Conservation (phyloP, 2,797 vertebrate genomes). For the Schizothorax lantsangensis region DNA sequence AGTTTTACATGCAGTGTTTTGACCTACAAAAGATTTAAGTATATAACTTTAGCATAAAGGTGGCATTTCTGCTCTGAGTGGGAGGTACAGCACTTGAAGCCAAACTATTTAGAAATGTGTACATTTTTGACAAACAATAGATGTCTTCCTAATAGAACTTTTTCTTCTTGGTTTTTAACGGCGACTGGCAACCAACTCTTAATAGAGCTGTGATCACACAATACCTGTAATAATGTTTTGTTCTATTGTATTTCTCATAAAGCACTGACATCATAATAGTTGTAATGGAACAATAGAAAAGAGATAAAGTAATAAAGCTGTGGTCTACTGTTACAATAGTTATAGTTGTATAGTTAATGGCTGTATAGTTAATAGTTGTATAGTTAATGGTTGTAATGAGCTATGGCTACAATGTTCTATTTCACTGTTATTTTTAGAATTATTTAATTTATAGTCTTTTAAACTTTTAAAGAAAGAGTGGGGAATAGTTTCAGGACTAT, state of each 20-base stretch:
- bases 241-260: constrained; percentile 9
- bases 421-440: neutral
- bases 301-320: neutral
- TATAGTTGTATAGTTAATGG: constrained; percentile 5
- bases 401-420: constrained; percentile 4
- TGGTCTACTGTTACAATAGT: neutral
- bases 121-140: neutral
- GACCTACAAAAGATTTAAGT: neutral
- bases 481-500: neutral
- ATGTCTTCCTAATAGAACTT: neutral
- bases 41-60: neutral
- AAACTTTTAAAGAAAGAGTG: neutral
- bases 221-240: neutral
- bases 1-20: neutral
- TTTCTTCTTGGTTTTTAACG: neutral
- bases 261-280: constrained; percentile 2
- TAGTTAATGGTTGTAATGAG: neutral
- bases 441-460: constrained; percentile 9
- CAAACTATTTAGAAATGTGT: neutral
- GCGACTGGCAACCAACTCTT: neutral
- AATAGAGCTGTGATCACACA: neutral
- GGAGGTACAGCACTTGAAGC: neutral
- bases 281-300: neutral
- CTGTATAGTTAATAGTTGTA: neutral
- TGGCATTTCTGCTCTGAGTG: neutral